Conservation (phyloP, 2,113 vertebrate species). For the Sakesphorus luctuosus region DNA sequence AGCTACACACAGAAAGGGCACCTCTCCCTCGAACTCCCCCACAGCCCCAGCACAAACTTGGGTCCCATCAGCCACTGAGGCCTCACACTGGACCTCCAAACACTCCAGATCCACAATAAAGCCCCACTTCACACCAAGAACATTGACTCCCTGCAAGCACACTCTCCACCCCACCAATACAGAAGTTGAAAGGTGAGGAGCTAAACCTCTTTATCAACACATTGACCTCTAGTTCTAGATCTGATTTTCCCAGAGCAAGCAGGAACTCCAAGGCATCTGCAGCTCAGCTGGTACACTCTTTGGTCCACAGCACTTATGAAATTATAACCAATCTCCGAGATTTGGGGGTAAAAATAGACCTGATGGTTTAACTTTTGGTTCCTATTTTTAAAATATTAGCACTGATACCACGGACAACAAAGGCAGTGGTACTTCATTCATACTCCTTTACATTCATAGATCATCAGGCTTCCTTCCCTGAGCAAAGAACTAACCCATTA, state of each 20-base stretch:
- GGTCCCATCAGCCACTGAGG: background rate
- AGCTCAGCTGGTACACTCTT: background rate
- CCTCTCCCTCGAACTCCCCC: background rate
- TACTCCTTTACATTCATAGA: background rate
- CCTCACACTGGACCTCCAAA: background rate
- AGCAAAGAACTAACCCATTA: background rate
- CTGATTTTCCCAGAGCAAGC: background rate
- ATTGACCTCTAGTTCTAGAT: background rate
- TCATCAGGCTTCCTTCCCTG: background rate
- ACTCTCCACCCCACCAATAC: background rate
- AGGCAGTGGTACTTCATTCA: background rate
- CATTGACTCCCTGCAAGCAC: background rate
- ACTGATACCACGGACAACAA: background rate
- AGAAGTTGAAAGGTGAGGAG: background rate
- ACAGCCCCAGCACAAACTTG: background rate
- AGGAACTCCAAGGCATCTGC: background rate
- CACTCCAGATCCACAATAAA: background rate
- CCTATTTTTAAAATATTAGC: background rate
- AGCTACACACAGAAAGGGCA: background rate
- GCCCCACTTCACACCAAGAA: background rate
- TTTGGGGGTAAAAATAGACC: background rate
- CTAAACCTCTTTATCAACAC: background rate
- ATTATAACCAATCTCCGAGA: background rate
- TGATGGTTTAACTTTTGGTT: background rate
- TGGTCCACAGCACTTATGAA: background rate